These are phyloP conservation scores for Catocala sponsa DNA, from an alignment of 2,888 invertebrate species.

Conservation along the genomic window DNA sequence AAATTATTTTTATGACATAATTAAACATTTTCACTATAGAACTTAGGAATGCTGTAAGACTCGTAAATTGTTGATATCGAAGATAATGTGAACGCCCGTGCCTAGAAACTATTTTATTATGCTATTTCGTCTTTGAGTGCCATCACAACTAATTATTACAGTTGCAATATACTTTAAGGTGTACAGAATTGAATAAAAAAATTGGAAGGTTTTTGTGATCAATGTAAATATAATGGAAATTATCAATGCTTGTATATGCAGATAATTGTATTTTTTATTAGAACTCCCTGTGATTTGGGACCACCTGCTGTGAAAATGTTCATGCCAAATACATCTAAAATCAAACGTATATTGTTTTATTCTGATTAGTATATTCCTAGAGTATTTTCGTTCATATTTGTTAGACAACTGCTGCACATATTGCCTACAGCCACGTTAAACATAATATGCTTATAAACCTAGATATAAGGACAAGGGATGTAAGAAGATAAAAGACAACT, in stretches of 20 bases:
- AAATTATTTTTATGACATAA: background rate
- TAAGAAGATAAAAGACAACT: too few species aligned
- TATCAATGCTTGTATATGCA: constrained; percentile 27
- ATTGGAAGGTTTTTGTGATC: constrained; percentile 16
- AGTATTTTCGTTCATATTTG: too few species aligned
- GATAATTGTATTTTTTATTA: constrained; percentile 31
- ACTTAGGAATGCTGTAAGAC: too few species aligned
- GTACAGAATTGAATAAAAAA: constrained; percentile 30
- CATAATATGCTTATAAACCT: too few species aligned
- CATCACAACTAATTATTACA: constrained; percentile 1
- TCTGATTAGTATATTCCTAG: background rate
- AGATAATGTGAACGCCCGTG: too few species aligned
- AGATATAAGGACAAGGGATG: too few species aligned
- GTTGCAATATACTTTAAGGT: constrained; percentile 15
- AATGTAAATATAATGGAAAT: constrained; percentile 36
- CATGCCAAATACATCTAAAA: constrained; percentile 70
- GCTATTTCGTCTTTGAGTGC: background rate
- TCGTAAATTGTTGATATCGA: too few species aligned
- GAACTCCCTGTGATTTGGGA: constrained; percentile 61
- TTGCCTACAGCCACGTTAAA: too few species aligned
- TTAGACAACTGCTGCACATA: too few species aligned
- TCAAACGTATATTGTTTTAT: constrained; percentile 45
- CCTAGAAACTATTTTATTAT: background rate
- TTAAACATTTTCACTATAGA: too few species aligned
- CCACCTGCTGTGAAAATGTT: constrained; percentile 65